Conservation (phyloP, 2,113 vertebrate genomes). For the Lasiurus cinereus region DNA sequence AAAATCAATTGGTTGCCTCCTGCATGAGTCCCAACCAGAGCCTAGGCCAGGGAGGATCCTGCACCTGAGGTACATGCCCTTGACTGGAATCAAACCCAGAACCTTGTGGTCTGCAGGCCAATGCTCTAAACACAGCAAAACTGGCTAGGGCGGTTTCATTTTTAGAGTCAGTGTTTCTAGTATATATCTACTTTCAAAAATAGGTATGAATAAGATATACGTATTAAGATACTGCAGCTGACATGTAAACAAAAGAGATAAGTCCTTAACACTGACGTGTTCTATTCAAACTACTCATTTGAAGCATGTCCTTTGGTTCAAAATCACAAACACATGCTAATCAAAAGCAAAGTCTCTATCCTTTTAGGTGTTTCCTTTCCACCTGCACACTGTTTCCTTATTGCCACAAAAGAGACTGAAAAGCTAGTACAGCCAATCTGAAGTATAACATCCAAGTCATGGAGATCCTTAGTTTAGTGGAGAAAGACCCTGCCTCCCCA, state of each 20-base stretch:
- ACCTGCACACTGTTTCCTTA: not conserved
- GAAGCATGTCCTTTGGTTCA: not conserved
- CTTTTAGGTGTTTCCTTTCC: not conserved
- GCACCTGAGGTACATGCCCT: no score
- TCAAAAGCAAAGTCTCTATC: not conserved
- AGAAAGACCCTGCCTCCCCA: not conserved
- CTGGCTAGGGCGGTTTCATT: not conserved
- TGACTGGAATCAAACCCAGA: no score
- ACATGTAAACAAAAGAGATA: constrained; percentile 27
- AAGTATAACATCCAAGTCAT: not conserved
- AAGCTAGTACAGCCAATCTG: not conserved
- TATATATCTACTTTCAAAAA: constrained; percentile 14
- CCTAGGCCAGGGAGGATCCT: no score
- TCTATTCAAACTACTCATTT: constrained; percentile 35
- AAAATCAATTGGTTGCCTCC: no score
- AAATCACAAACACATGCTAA: not conserved
- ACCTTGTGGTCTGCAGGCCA: no score
- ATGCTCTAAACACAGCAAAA: no score
- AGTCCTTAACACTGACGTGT: not conserved
- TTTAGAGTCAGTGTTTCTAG: not conserved
- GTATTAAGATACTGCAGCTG: not conserved
- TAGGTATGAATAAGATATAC: not conserved
- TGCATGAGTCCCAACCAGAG: no score
- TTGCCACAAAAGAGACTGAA: not conserved
- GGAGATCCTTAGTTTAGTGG: not conserved